Percentiles rank a stretch among this genome's conserved stretches.
Evolutionary conservation across 1,140 invertebrate species (phyloP).

Genomic region (Nilaparvata lugens): DNA sequence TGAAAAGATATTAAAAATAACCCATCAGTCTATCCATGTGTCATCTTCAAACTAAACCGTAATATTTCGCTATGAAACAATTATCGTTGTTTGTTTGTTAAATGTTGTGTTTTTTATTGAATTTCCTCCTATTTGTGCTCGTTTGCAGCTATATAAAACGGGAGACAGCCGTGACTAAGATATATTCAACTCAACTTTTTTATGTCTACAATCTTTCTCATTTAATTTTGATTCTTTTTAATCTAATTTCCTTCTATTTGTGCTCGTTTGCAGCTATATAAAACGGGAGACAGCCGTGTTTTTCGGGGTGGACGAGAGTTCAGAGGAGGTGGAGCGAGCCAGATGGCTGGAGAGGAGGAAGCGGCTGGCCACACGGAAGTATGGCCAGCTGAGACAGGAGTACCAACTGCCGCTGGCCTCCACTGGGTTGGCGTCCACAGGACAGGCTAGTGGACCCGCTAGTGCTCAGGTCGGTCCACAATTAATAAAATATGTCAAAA

Average conservation of each 20-base stretch:
- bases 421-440: neutral
- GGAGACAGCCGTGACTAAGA: constrained; percentile 62
- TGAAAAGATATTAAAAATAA: too few relatives aligned
- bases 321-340: constrained; percentile 54
- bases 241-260: too few relatives aligned
- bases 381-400: constrained; percentile 51
- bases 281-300: constrained; percentile 66
- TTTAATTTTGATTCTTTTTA: too few relatives aligned
- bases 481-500: too few relatives aligned
- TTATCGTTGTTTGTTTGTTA: too few relatives aligned
- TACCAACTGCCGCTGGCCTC: constrained; percentile 6
- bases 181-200: too few relatives aligned
- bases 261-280: constrained; percentile 43
- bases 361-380: constrained; percentile 58
- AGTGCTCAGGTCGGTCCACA: constrained; percentile 22
- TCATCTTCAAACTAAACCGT: too few relatives aligned
- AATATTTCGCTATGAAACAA: too few relatives aligned
- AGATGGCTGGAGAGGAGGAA: constrained; percentile 65
- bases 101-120: too few relatives aligned
- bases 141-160: constrained; percentile 51
- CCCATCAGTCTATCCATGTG: too few relatives aligned
- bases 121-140: too few relatives aligned
- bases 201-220: too few relatives aligned
- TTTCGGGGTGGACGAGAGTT: constrained; percentile 65
- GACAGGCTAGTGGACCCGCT: neutral